Evolutionary conservation across 2,888 invertebrate species (phyloP).

Genomic region (Lasioglossum zephyrum): DNA sequence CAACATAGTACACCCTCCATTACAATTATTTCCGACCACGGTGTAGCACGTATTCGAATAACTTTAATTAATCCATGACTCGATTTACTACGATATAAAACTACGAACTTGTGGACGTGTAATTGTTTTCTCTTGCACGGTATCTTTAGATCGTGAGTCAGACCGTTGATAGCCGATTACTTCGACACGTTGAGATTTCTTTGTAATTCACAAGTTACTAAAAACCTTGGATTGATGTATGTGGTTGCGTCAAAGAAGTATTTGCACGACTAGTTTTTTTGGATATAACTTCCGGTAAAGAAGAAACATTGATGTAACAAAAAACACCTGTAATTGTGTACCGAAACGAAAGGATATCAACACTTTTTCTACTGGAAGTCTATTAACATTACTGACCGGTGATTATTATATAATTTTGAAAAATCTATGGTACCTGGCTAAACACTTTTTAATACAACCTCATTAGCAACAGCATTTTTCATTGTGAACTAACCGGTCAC

Average conservation of each 20-base stretch:
- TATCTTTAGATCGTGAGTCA: constrained; percentile 46
- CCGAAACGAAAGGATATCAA: background rate
- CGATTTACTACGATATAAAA: background rate
- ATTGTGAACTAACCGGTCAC: no score
- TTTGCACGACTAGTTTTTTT: background rate
- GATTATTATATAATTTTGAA: no score
- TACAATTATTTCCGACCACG: background rate
- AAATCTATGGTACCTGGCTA: no score
- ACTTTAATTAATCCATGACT: background rate
- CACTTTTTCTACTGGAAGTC: background rate
- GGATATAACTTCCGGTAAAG: no score
- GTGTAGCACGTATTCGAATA: background rate
- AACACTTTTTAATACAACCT: no score
- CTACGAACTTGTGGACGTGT: background rate
- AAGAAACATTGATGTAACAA: background rate
- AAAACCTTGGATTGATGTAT: background rate
- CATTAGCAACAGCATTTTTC: no score
- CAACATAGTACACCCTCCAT: background rate
- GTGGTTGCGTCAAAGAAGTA: no score
- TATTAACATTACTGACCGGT: background rate
- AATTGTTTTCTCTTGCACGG: constrained; percentile 21
- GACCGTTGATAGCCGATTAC: background rate
- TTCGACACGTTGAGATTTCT: background rate
- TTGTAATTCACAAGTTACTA: background rate
- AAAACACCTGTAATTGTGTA: background rate